A percentile compares a stretch with the other conserved stretches of the same genome.
phyloP scores from a whole-genome alignment of 2,113 vertebrate genomes.

The Pantherophis guttatus region DNA sequence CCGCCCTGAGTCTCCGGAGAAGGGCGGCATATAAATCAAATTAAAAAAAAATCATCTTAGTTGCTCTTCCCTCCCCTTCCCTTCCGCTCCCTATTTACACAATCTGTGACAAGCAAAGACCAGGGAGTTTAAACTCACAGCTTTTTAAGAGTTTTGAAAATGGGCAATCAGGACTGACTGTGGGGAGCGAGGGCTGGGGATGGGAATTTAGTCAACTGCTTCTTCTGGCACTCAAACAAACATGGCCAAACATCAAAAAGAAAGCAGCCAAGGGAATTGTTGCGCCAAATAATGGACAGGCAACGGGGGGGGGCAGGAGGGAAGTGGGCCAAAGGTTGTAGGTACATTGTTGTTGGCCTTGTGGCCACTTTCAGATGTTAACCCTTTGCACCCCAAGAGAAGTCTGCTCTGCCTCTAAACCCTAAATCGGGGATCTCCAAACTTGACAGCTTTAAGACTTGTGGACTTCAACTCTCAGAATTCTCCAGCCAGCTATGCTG shows the following conservation, averaged over 20 bases:
- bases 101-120: conserved; percentile 60
- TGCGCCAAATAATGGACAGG: conserved; percentile 70
- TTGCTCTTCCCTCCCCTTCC: background rate
- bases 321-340: conserved; percentile 19
- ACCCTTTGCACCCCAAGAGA: conserved; percentile 52
- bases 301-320: conserved; percentile 43
- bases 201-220: conserved; percentile 62
- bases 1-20: too few species aligned
- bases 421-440: background rate
- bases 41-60: too few species aligned
- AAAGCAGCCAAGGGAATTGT: conserved; percentile 67
- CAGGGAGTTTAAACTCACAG: conserved; percentile 66
- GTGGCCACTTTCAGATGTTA: conserved; percentile 51
- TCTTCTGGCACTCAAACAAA: conserved; percentile 73
- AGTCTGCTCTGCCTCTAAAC: background rate
- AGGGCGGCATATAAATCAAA: too few species aligned
- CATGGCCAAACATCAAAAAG: conserved; percentile 74
- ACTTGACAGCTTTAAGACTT: too few species aligned
- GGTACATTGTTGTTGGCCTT: background rate
- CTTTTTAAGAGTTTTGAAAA: conserved; percentile 55
- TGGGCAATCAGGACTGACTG: conserved; percentile 54
- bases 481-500: too few species aligned
- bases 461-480: too few species aligned
- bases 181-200: conserved; percentile 64
- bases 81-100: conserved; percentile 10